These are phyloP conservation scores for Melanotaenia nigrans DNA, from an alignment of 2,797 vertebrate genomes.

Conservation along the genomic window DNA sequence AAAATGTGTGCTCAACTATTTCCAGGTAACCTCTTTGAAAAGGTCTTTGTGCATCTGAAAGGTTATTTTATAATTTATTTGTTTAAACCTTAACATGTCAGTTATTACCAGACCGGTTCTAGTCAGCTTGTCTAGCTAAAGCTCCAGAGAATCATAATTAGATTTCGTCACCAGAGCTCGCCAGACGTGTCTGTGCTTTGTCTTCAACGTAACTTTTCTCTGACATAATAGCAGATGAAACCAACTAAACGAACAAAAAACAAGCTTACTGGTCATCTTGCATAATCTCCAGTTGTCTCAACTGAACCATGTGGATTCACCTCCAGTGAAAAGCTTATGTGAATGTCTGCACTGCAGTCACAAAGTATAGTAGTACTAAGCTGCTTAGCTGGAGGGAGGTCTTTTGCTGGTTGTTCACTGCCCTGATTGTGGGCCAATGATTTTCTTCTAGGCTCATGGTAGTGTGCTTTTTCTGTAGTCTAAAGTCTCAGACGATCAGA, in stretches of 20 bases:
- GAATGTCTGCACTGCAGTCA: slow-evolving; percentile 27
- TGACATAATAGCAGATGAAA: slow-evolving; percentile 3
- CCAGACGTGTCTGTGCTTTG: slow-evolving; percentile 1
- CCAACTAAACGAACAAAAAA: slow-evolving; percentile 30
- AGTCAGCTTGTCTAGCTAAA: no score
- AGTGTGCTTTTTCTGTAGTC: slow-evolving; percentile 52
- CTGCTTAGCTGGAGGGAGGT: slow-evolving; percentile 71
- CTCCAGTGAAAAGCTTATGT: slow-evolving; percentile 51
- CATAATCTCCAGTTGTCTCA: slow-evolving; percentile 34
- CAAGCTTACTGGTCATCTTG: slow-evolving; percentile 15
- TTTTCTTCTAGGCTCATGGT: slow-evolving; percentile 50
- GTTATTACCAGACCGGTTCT: background rate
- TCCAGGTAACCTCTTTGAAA: background rate
- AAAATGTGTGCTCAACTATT: no score
- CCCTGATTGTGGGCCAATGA: slow-evolving; percentile 58
- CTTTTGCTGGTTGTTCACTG: slow-evolving; percentile 58
- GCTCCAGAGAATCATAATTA: background rate
- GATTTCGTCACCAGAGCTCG: background rate
- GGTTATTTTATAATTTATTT: no score
- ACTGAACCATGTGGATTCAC: slow-evolving; percentile 58
- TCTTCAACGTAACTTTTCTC: slow-evolving; percentile 20
- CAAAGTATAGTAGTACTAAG: slow-evolving; percentile 70
- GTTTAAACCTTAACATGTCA: background rate
- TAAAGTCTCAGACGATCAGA: slow-evolving; percentile 52
- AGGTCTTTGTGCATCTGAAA: background rate